phyloP scores from a whole-genome alignment of 2,113 vertebrate genomes.

The Calidris pygmaea region DNA sequence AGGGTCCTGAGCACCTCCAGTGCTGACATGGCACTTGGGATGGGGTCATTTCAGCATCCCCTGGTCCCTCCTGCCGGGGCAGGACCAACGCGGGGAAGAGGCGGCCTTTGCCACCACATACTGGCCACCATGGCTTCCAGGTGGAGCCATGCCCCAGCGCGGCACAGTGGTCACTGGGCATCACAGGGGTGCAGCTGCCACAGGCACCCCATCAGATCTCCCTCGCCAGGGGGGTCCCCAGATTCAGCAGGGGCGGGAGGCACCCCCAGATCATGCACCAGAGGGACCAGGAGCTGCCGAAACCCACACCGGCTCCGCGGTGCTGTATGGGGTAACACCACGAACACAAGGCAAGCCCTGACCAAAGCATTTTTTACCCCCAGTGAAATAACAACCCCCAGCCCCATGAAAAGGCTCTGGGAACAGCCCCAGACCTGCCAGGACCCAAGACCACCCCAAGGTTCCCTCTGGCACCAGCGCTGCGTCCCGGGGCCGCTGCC shows the following conservation, averaged over 20 bases:
- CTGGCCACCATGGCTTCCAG: not conserved
- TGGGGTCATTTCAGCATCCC: not conserved
- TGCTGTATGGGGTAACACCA: not conserved
- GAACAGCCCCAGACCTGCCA: not conserved
- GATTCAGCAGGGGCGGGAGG: not conserved
- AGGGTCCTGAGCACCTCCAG: not conserved
- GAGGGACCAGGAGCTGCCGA: not conserved
- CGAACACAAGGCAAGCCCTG: conserved; percentile 64
- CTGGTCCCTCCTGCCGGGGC: not conserved
- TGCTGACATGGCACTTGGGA: not conserved
- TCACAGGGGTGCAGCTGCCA: not conserved
- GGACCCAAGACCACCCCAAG: accelerated
- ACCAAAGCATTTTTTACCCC: conserved; percentile 76
- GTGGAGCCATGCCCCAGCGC: accelerated
- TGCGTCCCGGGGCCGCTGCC: accelerated
- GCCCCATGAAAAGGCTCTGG: conserved; percentile 9
- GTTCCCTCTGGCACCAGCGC: accelerated
- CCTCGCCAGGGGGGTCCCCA: accelerated
- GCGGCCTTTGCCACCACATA: accelerated
- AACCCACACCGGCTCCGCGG: accelerated
- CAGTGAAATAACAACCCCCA: conserved; percentile 73
- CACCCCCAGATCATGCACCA: accelerated
- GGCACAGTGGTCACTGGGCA: accelerated
- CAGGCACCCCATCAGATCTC: not conserved
- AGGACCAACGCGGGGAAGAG: accelerated